These are phyloP conservation scores for Trinorchestia longiramus DNA, from an alignment of 1,140 invertebrate genomes.

Conservation along the genomic window DNA sequence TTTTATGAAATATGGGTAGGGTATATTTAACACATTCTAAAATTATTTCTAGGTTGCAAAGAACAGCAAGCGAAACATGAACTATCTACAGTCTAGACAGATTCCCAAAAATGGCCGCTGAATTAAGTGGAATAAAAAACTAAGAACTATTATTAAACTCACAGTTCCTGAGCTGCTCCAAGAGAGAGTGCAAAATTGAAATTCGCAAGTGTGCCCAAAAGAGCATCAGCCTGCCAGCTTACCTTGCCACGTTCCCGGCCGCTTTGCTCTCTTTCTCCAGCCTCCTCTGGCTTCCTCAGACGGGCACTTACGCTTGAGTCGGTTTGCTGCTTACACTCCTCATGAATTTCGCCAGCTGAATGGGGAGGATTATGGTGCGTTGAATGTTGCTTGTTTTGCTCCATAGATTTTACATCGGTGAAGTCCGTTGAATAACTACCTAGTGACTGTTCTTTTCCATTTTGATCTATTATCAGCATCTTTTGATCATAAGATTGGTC, in stretches of 20 bases:
- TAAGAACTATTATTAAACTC: not conserved
- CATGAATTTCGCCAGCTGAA: not conserved
- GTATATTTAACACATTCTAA: no score
- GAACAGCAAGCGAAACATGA: not conserved
- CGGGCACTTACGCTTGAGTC: not conserved
- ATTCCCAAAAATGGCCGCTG: not conserved
- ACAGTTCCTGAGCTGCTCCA: not conserved
- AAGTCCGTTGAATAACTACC: not conserved
- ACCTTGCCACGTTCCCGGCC: not conserved
- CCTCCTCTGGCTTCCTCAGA: not conserved
- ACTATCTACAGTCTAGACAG: not conserved
- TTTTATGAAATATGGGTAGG: no score
- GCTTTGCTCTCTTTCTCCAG: slow-evolving; percentile 3
- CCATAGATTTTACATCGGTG: not conserved
- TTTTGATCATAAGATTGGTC: not conserved
- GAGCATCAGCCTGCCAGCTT: not conserved
- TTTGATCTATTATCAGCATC: not conserved
- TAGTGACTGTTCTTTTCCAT: not conserved
- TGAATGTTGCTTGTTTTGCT: not conserved
- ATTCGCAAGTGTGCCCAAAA: not conserved
- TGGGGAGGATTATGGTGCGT: not conserved
- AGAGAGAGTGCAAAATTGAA: not conserved
- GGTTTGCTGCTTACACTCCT: not conserved
- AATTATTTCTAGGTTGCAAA: no score
- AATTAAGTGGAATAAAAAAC: not conserved